Base-by-base conservation (phyloP, 2,113 vertebrate genomes). In the Callospermophilus lateralis region DNA sequence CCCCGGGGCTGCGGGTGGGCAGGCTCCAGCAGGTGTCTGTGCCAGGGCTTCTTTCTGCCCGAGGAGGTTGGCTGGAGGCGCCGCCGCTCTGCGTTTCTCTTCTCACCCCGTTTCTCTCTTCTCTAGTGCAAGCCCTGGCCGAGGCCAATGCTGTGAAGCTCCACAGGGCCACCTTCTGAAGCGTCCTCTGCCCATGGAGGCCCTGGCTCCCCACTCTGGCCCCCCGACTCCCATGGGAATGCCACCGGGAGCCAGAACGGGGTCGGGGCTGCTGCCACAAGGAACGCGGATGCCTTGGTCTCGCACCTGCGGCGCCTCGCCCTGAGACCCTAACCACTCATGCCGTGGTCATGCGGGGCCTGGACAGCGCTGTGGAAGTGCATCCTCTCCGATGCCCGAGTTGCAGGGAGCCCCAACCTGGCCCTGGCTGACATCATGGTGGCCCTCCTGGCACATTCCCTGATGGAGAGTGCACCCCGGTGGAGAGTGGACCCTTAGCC, bases 91-190 rank as follows among this genome's bases (percentile, higher is more conserved):
- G 32, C 4, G 5, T 4, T 7, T 0, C 72, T n/a, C 63, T 1
- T 1, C 96, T 98, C 74, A 97, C 81, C 32, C 0, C 0, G 0
- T 3, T 30, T 94, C 73, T 96, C 88, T 97, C 67, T 58, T 93
- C 85, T 97, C 34, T 90, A 99, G 99, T 99, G 98, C 99, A 99
- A 98, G 99, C 99, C 80, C 98, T 99, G 98, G 99, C 99, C 22
- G 98, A 99, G 94, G 99, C 99, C 45, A 98, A 98, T 6, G 93
- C 99, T 84, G 70, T 95, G 96, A 99, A 99, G 97, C 99, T 99
- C 98, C 99, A 99, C 16, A 98, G 99, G 98, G 98, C 99, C 94
- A 99, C 99, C 7, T 99, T 99, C 98, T 99, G 98, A 99, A 68
- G 89, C 81, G 24, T 22, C 72, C 93, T 93, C 83, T 26, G 63